A percentile compares a stretch with the other conserved stretches of the same genome.
Evolutionary conservation across 1,140 invertebrate species (phyloP).

Genomic region (Drosophila ercepeae): DNA sequence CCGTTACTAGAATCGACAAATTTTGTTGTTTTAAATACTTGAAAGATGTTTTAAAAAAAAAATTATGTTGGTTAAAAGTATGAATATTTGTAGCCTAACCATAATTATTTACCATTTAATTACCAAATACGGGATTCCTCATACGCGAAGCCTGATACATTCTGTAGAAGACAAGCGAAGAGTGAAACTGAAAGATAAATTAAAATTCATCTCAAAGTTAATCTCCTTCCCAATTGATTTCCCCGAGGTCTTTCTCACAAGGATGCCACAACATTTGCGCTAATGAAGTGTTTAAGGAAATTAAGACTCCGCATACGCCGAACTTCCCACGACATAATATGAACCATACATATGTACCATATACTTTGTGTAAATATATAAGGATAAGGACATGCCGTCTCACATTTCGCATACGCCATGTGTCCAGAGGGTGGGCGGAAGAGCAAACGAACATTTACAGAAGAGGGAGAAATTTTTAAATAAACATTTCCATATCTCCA

Average conservation of each 20-base stretch:
- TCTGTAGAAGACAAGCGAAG: too few relatives aligned
- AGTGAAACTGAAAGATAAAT: constrained; percentile 8
- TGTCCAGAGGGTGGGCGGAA: background rate
- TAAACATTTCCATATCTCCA: constrained; percentile 76
- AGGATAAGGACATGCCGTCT: constrained; percentile 1
- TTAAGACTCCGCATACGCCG: constrained; percentile 46
- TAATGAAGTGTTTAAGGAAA: constrained; percentile 66
- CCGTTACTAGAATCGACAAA: too few relatives aligned
- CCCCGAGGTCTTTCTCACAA: constrained; percentile 8
- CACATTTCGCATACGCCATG: constrained; percentile 48
- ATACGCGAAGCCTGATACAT: too few relatives aligned
- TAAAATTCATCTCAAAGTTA: constrained; percentile 23
- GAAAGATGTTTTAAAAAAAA: too few relatives aligned
- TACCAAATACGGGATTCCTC: too few relatives aligned
- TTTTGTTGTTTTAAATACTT: too few relatives aligned
- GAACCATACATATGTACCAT: background rate
- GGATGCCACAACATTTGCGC: constrained; percentile 26
- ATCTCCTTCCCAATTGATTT: constrained; percentile 23
- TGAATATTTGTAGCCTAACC: too few relatives aligned
- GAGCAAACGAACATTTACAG: constrained; percentile 24
- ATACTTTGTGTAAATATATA: constrained; percentile 1
- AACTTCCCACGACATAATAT: constrained; percentile 16
- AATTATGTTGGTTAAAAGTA: too few relatives aligned
- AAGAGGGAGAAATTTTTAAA: constrained; percentile 49
- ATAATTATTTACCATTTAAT: too few relatives aligned